These are phyloP conservation scores for Setipinna tenuifilis DNA, from an alignment of 2,797 vertebrate genomes.

Conservation along the genomic window DNA sequence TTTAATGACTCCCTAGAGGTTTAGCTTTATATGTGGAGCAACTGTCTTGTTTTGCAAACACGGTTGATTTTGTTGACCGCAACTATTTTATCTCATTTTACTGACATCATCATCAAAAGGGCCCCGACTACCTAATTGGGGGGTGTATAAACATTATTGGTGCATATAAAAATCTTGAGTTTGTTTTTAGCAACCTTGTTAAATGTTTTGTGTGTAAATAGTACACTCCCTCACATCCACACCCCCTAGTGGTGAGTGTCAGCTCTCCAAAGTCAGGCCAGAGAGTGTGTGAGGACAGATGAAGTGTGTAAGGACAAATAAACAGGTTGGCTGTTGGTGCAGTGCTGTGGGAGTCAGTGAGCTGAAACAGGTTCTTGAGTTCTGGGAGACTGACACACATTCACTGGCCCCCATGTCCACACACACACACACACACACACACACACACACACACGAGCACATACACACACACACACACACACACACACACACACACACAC, in stretches of 20 bases:
- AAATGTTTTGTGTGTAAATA: background rate
- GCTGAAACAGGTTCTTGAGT: background rate
- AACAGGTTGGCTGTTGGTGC: background rate
- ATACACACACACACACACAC: slow-evolving; percentile 3
- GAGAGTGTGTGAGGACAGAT: background rate
- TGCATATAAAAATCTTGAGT: background rate
- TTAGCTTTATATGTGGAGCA: slow-evolving; percentile 10
- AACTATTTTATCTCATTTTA: slow-evolving; percentile 13
- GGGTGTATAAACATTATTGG: slow-evolving; percentile 31
- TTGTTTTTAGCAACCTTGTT: slow-evolving; percentile 27
- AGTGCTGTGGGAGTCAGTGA: background rate
- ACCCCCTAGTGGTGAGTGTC: slow-evolving; percentile 27
- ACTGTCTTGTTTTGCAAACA: slow-evolving; percentile 15
- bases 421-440: slow-evolving; percentile 18
- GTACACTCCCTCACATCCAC: background rate
- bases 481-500: slow-evolving; percentile 27
- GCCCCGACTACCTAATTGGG: slow-evolving; percentile 23
- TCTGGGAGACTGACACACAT: slow-evolving; percentile 1
- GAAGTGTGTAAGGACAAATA: background rate
- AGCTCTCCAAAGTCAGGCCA: background rate
- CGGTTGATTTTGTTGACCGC: background rate
- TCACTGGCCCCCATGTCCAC: background rate
- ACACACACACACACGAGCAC: background rate
- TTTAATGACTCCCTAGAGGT: background rate
- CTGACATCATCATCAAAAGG: background rate